A percentile compares a stretch with the other conserved stretches of the same genome.
Conservation (phyloP, 2,888 invertebrate genomes). For the Limenitis camilla region DNA sequence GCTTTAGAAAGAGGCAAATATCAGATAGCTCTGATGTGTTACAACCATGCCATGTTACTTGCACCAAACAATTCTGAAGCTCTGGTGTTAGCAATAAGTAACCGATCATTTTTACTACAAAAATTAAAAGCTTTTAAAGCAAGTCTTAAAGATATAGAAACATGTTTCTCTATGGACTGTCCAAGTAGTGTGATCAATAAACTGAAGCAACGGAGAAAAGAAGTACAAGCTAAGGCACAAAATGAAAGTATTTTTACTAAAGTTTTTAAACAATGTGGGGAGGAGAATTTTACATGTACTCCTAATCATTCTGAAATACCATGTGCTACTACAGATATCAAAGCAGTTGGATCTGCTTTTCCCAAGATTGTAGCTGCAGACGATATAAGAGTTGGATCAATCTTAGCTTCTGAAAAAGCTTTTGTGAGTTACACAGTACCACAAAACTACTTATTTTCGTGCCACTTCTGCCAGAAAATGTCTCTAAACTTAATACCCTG, state of each 20-base stretch:
- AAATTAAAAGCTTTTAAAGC: constrained; percentile 20
- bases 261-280: neutral
- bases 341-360: constrained; percentile 5
- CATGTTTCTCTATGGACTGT: constrained; percentile 28
- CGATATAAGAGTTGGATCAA: constrained; percentile 31
- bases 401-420: constrained; percentile 29
- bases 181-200: constrained; percentile 28
- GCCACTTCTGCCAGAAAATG: constrained; percentile 32
- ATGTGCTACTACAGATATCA: constrained; percentile 27
- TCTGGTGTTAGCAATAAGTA: constrained; percentile 31
- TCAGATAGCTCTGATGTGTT: constrained; percentile 21
- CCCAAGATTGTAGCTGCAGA: constrained; percentile 29
- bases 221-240: neutral
- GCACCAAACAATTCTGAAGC: constrained; percentile 30
- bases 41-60: constrained; percentile 31
- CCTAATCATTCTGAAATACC: constrained; percentile 25
- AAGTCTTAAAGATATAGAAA: constrained; percentile 30
- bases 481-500: constrained; percentile 31
- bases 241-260: neutral
- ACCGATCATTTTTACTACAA: constrained; percentile 31
- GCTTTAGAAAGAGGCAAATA: constrained; percentile 16
- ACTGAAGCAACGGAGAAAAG: constrained; percentile 22
- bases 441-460: constrained; percentile 13
- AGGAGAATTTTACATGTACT: neutral
- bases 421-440: constrained; percentile 22